phyloP scores from a whole-genome alignment of 1,140 invertebrate species.

The Scaptomyza graminum region DNA sequence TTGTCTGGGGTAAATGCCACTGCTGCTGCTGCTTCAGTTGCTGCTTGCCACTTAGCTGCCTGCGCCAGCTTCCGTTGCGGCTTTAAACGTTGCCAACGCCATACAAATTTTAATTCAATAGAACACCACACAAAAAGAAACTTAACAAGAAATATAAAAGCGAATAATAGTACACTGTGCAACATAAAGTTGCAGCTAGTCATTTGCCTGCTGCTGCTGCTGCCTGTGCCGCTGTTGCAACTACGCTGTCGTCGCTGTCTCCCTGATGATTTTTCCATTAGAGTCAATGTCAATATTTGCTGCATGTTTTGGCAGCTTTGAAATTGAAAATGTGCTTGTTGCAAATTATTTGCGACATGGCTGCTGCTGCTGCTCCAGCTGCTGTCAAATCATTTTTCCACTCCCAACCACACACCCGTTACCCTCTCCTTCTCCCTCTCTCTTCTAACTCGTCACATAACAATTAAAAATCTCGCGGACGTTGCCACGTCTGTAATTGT shows the following conservation, averaged over 20 bases:
- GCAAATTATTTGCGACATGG: conserved; percentile 41
- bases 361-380: conserved; percentile 22
- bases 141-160: no score
- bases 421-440: not conserved
- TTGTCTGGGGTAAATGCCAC: conserved; percentile 49
- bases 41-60: conserved; percentile 49
- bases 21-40: not conserved
- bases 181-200: conserved; percentile 8
- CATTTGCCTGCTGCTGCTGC: conserved; percentile 7
- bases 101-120: conserved; percentile 42
- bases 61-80: conserved; percentile 23
- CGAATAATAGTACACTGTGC: not conserved
- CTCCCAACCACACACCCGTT: not conserved
- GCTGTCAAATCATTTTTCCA: not conserved
- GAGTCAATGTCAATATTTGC: conserved; percentile 79
- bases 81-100: conserved; percentile 21
- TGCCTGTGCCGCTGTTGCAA: not conserved
- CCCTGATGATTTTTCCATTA: conserved; percentile 70
- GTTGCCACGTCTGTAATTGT: conserved; percentile 44
- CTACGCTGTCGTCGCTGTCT: not conserved
- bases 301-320: conserved; percentile 73
- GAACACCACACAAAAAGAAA: not conserved
- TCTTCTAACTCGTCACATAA: conserved; percentile 15
- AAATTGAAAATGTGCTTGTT: conserved; percentile 71
- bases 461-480: conserved; percentile 50